Evolutionary conservation across 2,113 vertebrate species (phyloP).

Genomic region (Orientallactaga bullata): DNA sequence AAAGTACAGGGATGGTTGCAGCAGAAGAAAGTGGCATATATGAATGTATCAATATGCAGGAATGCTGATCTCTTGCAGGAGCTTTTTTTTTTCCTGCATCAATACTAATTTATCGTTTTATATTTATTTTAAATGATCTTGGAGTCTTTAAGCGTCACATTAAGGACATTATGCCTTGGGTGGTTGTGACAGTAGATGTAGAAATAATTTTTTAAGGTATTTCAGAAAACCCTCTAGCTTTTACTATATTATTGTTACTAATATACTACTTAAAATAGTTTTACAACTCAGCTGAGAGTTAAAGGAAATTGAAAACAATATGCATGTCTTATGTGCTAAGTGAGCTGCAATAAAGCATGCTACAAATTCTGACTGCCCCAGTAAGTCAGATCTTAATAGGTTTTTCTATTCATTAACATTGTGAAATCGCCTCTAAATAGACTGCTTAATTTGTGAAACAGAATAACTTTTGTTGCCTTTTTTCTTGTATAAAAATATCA

Average conservation of each 20-base stretch:
- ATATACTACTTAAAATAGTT: conserved; percentile 74
- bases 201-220: conserved; percentile 77
- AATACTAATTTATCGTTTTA: conserved; percentile 62
- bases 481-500: conserved; percentile 24
- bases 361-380: conserved; percentile 43
- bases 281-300: conserved; percentile 74
- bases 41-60: conserved; percentile 28
- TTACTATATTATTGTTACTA: conserved; percentile 73
- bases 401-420: conserved; percentile 78
- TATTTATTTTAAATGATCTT: conserved; percentile 80
- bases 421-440: conserved; percentile 75
- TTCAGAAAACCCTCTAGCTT: conserved; percentile 72
- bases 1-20: not conserved
- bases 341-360: conserved; percentile 76
- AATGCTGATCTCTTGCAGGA: not conserved
- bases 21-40: not conserved
- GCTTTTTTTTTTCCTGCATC: conserved; percentile 53
- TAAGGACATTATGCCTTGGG: conserved; percentile 61
- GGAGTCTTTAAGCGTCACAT: conserved; percentile 73
- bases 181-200: conserved; percentile 58
- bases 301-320: conserved; percentile 80
- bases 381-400: conserved; percentile 81
- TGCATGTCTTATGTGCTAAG: conserved; percentile 69
- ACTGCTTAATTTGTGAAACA: conserved; percentile 59
- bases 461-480: not conserved